Evolutionary conservation across 2,888 invertebrate species (phyloP).

Genomic region (Ormyrus labotus): DNA sequence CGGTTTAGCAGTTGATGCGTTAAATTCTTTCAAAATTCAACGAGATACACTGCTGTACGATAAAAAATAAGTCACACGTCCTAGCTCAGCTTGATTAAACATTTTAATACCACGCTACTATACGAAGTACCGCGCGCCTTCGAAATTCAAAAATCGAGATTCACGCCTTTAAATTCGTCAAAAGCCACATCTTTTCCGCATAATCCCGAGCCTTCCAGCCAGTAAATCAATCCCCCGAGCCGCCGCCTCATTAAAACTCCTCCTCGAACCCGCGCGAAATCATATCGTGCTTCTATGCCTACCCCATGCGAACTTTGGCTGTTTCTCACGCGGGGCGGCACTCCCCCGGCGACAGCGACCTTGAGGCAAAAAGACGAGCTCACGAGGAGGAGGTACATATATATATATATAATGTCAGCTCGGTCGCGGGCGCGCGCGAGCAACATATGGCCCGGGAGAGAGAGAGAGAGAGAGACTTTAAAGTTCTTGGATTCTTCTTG

Average conservation of each 20-base stretch:
- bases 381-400: background rate
- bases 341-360: slow-evolving; percentile 21
- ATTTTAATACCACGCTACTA: no score
- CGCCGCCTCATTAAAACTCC: background rate
- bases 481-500: slow-evolving; percentile 32
- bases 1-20: no score
- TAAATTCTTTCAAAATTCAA: no score
- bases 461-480: slow-evolving; percentile 26
- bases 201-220: no score
- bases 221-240: background rate
- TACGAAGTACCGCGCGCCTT: no score
- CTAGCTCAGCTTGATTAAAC: no score
- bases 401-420: background rate
- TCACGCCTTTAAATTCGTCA: no score
- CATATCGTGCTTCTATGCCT: background rate
- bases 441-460: slow-evolving; percentile 38
- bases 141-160: no score
- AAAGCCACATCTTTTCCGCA: no score
- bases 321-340: slow-evolving; percentile 27
- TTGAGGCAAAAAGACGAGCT: slow-evolving; percentile 24
- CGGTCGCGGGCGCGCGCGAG: background rate
- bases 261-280: background rate
- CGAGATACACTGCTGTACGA: no score
- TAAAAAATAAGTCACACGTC: no score
- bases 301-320: slow-evolving; percentile 29